Evolutionary conservation across 2,888 invertebrate species (phyloP), one percentile per base, ranked within the genome.

Genomic region (Cataglyphis rosenhaueri): DNA sequence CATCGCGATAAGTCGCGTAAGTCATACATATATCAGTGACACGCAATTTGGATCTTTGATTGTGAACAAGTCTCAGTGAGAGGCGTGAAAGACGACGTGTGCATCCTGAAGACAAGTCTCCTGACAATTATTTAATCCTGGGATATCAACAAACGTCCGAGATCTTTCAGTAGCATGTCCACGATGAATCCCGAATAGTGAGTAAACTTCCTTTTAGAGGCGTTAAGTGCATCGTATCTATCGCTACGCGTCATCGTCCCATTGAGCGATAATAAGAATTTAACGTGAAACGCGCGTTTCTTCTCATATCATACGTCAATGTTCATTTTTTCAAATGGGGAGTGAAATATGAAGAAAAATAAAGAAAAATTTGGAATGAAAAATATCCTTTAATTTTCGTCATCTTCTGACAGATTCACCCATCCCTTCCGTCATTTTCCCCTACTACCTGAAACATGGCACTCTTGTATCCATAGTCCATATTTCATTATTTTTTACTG

Each of bases 181-280:
- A 95, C 94, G 92, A 95, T 95, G 95, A 95, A 95, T 94, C 95
- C 95, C 86, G 95, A 95, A 92, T 95, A 95, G 95, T 95, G 91
- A 95, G 95, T 95, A 93, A 92, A 92, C 88, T 82, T 87, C 68
- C 78, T 85, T 84, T 84, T 79, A 83, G 86, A 64, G 52, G 2
- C 86, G 84, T 84, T n/a, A 85, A 89, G 85, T 85, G 82, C 83
- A 83, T 85, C 81, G 18, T 32, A 59, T 65, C 29, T 38, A 21
- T 25, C 38, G 55, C 38, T 29, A 41, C 29, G 66, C 25, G 18
- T 48, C 32, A 29, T 29, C 35, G 8, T 25, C 25, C 4, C 38
- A 35, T 64, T 25, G 38, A 25, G n/a, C 29, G 55, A 66, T n/a
- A 15, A 65, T 12, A 32, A 5, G 57, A 21, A 18, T 9, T 29